Percentiles rank a stretch among this genome's conserved stretches.
Conservation (phyloP, 2,888 invertebrate genomes). For the Chaetoderma sp. region DNA sequence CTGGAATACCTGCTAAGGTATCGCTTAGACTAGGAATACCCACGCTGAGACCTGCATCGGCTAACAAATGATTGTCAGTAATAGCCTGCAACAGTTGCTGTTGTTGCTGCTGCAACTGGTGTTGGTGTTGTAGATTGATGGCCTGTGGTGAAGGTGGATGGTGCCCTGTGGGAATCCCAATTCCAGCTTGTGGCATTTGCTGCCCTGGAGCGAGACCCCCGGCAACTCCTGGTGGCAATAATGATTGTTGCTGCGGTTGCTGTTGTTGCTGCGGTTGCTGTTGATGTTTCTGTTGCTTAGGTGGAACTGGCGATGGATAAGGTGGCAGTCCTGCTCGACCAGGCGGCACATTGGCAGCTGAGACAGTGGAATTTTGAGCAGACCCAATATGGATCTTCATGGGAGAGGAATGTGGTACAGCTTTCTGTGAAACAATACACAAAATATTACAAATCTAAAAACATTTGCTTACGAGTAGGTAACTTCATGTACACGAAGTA, state of each 20-base stretch:
- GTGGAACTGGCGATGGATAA: conserved; percentile 12
- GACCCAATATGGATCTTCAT: neutral
- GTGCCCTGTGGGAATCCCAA: too few relatives aligned
- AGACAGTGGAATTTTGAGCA: neutral
- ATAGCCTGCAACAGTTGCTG: too few relatives aligned
- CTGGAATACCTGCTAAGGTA: too few relatives aligned
- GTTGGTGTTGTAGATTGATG: too few relatives aligned
- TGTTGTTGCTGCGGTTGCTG: too few relatives aligned
- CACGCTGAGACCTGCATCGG: too few relatives aligned
- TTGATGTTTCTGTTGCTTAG: conserved; percentile 16
- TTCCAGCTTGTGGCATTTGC: too few relatives aligned
- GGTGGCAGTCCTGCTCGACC: conserved; percentile 30
- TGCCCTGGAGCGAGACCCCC: neutral
- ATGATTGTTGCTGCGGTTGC: too few relatives aligned
- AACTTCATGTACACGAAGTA: neutral
- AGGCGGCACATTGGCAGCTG: conserved; percentile 1
- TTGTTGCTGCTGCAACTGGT: too few relatives aligned
- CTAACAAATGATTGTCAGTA: too few relatives aligned
- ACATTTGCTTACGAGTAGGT: neutral
- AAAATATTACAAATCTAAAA: neutral
- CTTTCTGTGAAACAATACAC: neutral
- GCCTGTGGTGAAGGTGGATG: too few relatives aligned
- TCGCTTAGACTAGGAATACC: too few relatives aligned
- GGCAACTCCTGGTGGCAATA: conserved; percentile 19
- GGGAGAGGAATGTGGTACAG: neutral